phyloP scores from a whole-genome alignment of 1,140 invertebrate species.

The Thalassaphorura encarpata region DNA sequence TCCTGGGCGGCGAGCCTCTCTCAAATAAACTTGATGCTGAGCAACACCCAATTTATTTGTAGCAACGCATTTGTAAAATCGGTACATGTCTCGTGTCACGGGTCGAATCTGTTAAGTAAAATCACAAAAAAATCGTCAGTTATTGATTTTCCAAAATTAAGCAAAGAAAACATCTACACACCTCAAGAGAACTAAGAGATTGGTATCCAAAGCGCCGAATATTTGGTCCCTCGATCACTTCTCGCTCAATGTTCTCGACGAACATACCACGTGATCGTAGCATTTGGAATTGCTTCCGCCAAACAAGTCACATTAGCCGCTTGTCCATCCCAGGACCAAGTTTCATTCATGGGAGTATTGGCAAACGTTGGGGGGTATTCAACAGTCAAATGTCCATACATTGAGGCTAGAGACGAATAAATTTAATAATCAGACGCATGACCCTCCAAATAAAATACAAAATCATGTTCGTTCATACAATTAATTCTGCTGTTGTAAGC shows the following conservation, averaged over 20 bases:
- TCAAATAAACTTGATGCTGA: slow-evolving; percentile 55
- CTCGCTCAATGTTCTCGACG: slow-evolving; percentile 35
- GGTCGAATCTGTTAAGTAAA: slow-evolving; percentile 48
- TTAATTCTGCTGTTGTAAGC: slow-evolving; percentile 53
- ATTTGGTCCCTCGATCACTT: slow-evolving; percentile 40
- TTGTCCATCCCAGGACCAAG: slow-evolving; percentile 67
- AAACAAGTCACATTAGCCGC: slow-evolving; percentile 76
- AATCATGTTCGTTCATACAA: slow-evolving; percentile 14
- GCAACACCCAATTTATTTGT: slow-evolving; percentile 60
- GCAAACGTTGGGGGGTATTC: slow-evolving; percentile 70
- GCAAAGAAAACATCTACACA: slow-evolving; percentile 23
- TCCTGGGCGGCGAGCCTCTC: slow-evolving; percentile 53
- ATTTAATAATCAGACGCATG: background rate
- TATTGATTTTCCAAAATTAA: background rate
- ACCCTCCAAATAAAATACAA: background rate
- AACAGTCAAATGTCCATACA: slow-evolving; percentile 62
- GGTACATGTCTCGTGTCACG: slow-evolving; percentile 52
- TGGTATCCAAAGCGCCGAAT: slow-evolving; percentile 54
- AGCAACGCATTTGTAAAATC: slow-evolving; percentile 69
- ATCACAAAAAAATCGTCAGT: background rate
- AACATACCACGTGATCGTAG: slow-evolving; percentile 75
- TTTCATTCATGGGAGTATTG: slow-evolving; percentile 51
- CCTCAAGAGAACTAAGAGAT: slow-evolving; percentile 54
- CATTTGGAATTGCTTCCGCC: slow-evolving; percentile 83
- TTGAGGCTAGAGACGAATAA: slow-evolving; percentile 17